Evolutionary conservation across 2,113 vertebrate species (phyloP), one percentile per base, ranked within the genome.

Genomic region (Corythornis cristatus): DNA sequence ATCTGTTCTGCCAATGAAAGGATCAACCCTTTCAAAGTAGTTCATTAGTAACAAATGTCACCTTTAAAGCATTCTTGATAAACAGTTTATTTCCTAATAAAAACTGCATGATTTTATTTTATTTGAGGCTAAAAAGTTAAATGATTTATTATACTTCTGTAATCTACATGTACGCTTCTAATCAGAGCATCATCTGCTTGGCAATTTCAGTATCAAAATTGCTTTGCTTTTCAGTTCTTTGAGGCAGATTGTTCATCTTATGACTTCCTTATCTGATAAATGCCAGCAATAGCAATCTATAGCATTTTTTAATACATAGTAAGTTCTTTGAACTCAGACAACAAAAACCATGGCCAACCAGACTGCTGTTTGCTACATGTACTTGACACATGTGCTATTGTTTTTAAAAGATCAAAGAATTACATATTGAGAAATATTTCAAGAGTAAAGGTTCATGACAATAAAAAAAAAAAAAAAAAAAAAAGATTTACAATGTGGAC

Each of bases 71-170:
- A 33, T 86, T 88, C 90, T 95, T 94, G 89, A 92, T 93, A 94
- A 82, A 96, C 54, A 91, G 48, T 93, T 96, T 95, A 93, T 77
- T 96, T 94, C 88, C 88, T 93, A 95, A 95, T 93, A 85, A 93
- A 93, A 94, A 37, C 14, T 7, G 31, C 85, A 83, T 77, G 83
- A 33, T 95, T 93, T 91, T 93, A 83, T 89, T 80, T 86, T 89
- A 94, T 92, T 92, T 33, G 64, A 73, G 89, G 72, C 66, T 61
- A 82, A 93, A 92, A 92, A 76, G 72, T 91, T 58, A 68, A 67
- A 50, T 48, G 72, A 86, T 83, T 84, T 86, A 91, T 95, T 86
- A n/a, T 28, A 62, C 58, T 53, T 33, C 22, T 83, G 64, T 83
- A 94, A 92, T 93, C 79, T 93, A 42, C 1, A 56, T 60, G 86